phyloP scores from a whole-genome alignment of 2,797 vertebrate species.

The Triplophysa yarkandensis region DNA sequence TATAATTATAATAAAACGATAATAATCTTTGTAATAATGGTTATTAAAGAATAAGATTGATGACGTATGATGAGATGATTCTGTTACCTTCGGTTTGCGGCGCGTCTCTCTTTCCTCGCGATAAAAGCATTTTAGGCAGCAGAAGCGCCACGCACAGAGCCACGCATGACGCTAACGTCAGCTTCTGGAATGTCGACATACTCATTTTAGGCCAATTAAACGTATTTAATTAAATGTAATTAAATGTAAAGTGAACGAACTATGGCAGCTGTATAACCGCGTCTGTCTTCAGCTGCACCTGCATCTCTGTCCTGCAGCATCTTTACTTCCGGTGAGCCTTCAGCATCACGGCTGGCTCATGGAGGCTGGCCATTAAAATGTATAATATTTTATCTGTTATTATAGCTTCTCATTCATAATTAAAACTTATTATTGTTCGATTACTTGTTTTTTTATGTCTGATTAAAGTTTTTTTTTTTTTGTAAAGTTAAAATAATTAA shows the following conservation, averaged over 20 bases:
- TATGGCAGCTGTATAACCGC: not conserved
- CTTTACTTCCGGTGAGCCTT: not conserved
- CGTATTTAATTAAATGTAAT: too few relatives aligned
- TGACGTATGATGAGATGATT: not conserved
- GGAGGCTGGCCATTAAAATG: too few relatives aligned
- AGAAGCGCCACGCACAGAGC: conserved; percentile 86
- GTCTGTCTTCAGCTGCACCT: not conserved
- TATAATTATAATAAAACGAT: too few relatives aligned
- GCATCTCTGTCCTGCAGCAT: not conserved
- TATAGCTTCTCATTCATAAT: too few relatives aligned
- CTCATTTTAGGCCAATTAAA: conserved; percentile 75
- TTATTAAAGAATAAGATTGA: too few relatives aligned
- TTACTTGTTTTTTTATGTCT: too few relatives aligned
- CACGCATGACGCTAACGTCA: conserved; percentile 83
- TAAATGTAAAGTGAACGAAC: rapidly evolving
- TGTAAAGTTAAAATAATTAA: too few relatives aligned
- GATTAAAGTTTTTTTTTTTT: too few relatives aligned
- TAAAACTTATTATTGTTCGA: too few relatives aligned
- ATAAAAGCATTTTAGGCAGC: conserved; percentile 83
- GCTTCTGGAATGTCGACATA: conserved; percentile 78
- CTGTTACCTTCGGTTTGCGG: conserved; percentile 75
- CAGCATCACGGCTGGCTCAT: too few relatives aligned
- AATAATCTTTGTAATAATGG: too few relatives aligned
- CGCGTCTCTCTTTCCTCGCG: conserved; percentile 74
- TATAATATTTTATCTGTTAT: too few relatives aligned